These are phyloP conservation scores for Uloborus plumipes DNA, from an alignment of 2,888 invertebrate genomes.

Conservation along the genomic window DNA sequence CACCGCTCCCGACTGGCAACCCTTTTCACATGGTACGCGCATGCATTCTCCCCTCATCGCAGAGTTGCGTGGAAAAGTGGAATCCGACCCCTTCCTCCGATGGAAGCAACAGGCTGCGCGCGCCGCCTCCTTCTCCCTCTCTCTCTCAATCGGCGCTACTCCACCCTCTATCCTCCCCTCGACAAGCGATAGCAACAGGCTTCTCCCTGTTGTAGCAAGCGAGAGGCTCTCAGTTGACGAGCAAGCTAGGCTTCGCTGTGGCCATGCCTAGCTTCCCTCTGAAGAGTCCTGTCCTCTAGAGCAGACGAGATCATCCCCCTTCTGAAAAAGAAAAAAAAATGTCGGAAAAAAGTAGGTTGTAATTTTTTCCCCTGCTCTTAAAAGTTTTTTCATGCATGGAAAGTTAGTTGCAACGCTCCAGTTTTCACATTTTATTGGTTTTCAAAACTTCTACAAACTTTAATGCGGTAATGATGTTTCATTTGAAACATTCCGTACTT, in stretches of 20 bases:
- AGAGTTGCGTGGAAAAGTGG: constrained; percentile 22
- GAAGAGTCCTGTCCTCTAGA: no score
- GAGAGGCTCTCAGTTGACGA: constrained; percentile 44
- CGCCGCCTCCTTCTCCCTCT: constrained; percentile 18
- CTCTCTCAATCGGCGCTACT: not conserved
- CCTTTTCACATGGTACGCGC: constrained; percentile 21
- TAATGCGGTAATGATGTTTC: no score
- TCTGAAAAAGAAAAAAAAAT: no score
- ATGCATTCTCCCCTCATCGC: constrained; percentile 22
- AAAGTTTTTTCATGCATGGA: no score
- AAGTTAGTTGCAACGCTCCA: not conserved
- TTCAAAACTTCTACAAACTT: not conserved
- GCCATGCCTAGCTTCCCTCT: constrained; percentile 17
- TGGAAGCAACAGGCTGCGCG: constrained; percentile 51
- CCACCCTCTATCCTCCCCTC: constrained; percentile 20
- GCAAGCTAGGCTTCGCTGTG: constrained; percentile 26
- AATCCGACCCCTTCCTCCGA: not conserved
- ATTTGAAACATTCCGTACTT: no score
- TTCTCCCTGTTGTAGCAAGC: constrained; percentile 36
- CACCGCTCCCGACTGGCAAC: constrained; percentile 32
- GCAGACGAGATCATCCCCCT: no score
- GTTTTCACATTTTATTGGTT: constrained; percentile 6
- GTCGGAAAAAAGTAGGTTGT: constrained; percentile 41
- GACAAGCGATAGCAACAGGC: constrained; percentile 57
- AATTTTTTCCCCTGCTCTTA: no score